Conservation (phyloP, 2,888 invertebrate genomes). For the Limenitis camilla region DNA sequence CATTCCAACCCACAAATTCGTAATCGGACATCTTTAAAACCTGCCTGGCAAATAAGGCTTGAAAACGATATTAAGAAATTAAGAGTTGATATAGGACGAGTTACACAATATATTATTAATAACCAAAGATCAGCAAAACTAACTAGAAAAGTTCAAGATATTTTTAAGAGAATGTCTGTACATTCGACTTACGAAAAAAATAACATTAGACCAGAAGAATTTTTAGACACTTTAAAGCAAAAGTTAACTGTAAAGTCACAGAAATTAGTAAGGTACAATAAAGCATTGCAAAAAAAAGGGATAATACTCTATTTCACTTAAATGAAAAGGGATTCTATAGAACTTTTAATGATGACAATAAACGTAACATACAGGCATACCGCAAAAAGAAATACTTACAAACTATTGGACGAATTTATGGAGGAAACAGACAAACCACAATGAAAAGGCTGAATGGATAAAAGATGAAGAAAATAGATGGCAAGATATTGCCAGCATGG, state of each 20-base stretch:
- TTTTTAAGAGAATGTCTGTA: not conserved
- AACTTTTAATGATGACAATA: not conserved
- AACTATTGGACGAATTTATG: no score
- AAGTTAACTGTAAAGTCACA: not conserved
- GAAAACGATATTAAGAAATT: not conserved
- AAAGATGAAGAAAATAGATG: not conserved
- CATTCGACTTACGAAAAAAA: not conserved
- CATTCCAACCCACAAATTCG: no score
- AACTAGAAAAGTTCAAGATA: not conserved
- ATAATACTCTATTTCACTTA: not conserved
- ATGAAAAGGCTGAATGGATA: no score
- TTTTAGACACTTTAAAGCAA: no score
- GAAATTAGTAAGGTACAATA: not conserved
- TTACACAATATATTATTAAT: not conserved
- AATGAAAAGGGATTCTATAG: not conserved
- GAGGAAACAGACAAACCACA: no score
- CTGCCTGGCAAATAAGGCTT: not conserved
- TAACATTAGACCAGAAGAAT: not conserved
- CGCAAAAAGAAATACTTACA: no score
- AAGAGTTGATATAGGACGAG: not conserved
- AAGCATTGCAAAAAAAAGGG: not conserved
- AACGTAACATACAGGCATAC: not conserved
- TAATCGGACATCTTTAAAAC: no score
- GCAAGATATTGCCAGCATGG: not conserved
- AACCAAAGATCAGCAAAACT: not conserved